Evolutionary conservation across 1,140 invertebrate genomes (phyloP).

Genomic region (Bombus huntii): DNA sequence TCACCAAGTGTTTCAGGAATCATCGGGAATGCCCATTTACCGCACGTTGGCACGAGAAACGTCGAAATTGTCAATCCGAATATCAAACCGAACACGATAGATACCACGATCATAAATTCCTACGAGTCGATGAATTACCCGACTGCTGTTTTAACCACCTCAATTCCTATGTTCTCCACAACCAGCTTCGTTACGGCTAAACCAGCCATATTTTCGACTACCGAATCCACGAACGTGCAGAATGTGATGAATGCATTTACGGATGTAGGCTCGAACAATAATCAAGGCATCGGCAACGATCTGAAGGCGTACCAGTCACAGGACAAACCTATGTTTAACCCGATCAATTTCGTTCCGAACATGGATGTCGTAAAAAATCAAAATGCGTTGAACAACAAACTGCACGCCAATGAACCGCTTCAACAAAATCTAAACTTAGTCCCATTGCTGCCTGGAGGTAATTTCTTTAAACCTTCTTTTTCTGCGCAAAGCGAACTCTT

Average conservation of each 20-base stretch:
- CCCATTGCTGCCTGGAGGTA: conserved; percentile 75
- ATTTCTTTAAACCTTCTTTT: conserved; percentile 75
- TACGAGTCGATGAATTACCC: conserved; percentile 72
- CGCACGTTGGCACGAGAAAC: conserved; percentile 73
- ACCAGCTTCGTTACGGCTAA: conserved; percentile 69
- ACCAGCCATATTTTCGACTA: conserved; percentile 54
- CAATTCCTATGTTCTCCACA: conserved; percentile 77
- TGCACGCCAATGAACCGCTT: conserved; percentile 48
- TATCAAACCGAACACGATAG: conserved; percentile 73
- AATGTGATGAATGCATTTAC: conserved; percentile 74
- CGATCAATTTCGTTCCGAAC: conserved; percentile 80
- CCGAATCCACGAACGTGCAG: conserved; percentile 64
- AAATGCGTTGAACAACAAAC: conserved; percentile 74
- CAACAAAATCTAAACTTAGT: conserved; percentile 76
- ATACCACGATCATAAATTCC: conserved; percentile 63
- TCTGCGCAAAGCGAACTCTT: conserved; percentile 65
- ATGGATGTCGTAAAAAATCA: conserved; percentile 77
- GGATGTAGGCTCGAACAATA: conserved; percentile 70
- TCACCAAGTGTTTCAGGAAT: conserved; percentile 43
- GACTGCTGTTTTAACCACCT: conserved; percentile 75
- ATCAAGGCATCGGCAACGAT: conserved; percentile 30
- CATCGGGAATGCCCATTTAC: conserved; percentile 73
- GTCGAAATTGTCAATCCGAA: conserved; percentile 80
- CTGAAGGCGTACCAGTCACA: conserved; percentile 47
- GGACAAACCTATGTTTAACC: conserved; percentile 74